Evolutionary conservation across 2,797 vertebrate genomes (phyloP).

Genomic region (Peromyscus aztecus): DNA sequence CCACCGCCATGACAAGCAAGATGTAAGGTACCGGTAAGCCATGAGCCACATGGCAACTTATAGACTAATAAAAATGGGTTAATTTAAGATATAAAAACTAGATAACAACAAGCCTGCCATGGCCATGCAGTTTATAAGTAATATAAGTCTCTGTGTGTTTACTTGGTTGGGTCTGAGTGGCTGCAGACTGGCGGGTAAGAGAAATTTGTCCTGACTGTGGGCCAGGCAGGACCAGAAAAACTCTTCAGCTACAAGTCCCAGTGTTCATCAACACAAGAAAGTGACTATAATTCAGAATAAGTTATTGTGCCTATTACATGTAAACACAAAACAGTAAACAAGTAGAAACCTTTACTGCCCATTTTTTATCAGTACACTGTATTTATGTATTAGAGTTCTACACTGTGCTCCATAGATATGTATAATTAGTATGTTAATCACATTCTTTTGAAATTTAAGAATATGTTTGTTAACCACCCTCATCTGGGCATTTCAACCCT

Average conservation of each 20-base stretch:
- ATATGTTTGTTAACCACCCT: background rate
- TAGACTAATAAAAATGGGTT: no score
- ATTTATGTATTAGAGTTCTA: background rate
- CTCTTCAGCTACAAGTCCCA: background rate
- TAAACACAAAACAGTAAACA: background rate
- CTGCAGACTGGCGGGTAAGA: no score
- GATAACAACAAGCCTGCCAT: no score
- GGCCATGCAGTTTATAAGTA: no score
- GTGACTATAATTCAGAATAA: background rate
- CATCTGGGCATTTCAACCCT: background rate
- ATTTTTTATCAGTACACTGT: background rate
- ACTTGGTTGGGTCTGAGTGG: no score
- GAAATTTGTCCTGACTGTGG: no score
- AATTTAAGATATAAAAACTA: no score
- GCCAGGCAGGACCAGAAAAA: no score
- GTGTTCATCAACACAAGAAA: background rate
- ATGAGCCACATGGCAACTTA: no score
- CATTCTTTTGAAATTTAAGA: background rate
- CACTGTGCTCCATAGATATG: background rate
- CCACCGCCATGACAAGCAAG: no score
- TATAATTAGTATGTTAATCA: background rate
- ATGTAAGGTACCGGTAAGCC: no score
- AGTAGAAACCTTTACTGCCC: background rate
- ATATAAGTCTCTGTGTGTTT: no score
- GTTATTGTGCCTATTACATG: background rate